Base-by-base conservation (phyloP, 2,113 vertebrate genomes). In the Galeopterus variegatus region DNA sequence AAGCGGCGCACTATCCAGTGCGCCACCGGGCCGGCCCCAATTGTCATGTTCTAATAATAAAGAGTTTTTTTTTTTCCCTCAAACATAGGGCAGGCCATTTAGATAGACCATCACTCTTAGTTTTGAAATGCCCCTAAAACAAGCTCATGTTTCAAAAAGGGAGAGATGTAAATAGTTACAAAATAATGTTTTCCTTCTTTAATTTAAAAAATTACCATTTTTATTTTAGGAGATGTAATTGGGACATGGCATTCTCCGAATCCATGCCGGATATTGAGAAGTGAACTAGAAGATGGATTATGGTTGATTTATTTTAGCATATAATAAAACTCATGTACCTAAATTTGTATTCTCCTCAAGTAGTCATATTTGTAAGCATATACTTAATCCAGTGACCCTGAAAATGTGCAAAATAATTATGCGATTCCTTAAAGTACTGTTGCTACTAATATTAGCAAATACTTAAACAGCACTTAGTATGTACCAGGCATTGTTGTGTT, bases 191-290 rank as follows among this genome's bases (percentile, higher is more conserved):
- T 93, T 84, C 91, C 28, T 92, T 19, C 60, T 87, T 92, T 80
- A 41, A 36, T 86, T 18, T 48, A 73, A 77, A 36, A 56, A 11
- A 9, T 92, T 15, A 60, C 19, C 33, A 50, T 92, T 94, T 94
- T 93, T 96, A 84, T 90, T 94, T 95, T 89, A 93, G 80, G 24
- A 81, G 14, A 31, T 80, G 8, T 67, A 21, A 11, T 76, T 72
- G 60, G n/a, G 72, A 65, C 11, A 76, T 92, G 10, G 17, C 31
- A 89, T 36, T 58, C 33, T 69, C 26, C 76, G 58, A 88, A 72
- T 88, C 31, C 3, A 3, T 72, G 24, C 67, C 5, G 54, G 65
- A 48, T 60, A 54, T 19, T 80, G 8, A 91, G 41, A 95, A 31
- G 1, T 56, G 17, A 83, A 69, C 15, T 24, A 79, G 36, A 94